phyloP scores from a whole-genome alignment of 2,797 vertebrate species.

The Eospalax fontanierii region DNA sequence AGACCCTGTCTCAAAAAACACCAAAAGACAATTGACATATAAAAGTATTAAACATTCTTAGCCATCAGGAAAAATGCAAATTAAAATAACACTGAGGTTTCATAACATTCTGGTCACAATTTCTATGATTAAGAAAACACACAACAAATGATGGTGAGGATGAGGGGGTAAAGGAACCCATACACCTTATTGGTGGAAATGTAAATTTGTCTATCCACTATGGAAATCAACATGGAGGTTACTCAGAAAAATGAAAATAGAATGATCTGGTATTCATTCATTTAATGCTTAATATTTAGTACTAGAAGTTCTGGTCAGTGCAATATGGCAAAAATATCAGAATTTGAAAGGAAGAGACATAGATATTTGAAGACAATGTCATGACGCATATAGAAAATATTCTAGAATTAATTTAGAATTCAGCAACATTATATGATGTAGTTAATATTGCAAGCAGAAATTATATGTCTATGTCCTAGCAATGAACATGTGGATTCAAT shows the following conservation, averaged over 20 bases:
- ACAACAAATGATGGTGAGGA: not conserved
- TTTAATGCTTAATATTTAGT: slow-evolving; percentile 18
- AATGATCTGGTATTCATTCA: not conserved
- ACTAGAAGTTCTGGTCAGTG: slow-evolving; percentile 22
- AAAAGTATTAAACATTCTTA: not conserved
- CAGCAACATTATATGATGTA: too few species aligned
- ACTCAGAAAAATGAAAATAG: not conserved
- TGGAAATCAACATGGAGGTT: not conserved
- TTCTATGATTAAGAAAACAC: not conserved
- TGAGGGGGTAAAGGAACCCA: not conserved
- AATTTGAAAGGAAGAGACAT: slow-evolving; percentile 51
- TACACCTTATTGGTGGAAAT: not conserved
- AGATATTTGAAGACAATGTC: slow-evolving; percentile 5
- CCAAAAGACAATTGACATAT: not conserved
- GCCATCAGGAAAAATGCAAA: not conserved
- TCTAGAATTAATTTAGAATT: too few species aligned
- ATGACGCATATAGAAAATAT: not conserved
- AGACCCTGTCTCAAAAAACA: too few species aligned
- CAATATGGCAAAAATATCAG: slow-evolving; percentile 32
- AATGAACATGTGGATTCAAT: too few species aligned
- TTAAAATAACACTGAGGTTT: not conserved
- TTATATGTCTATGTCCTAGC: too few species aligned
- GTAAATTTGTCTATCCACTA: not conserved
- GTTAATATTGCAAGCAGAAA: too few species aligned
- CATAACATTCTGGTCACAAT: not conserved